These are phyloP conservation scores for Pedicia rivosa DNA, from an alignment of 2,888 invertebrate genomes.

Conservation along the genomic window DNA sequence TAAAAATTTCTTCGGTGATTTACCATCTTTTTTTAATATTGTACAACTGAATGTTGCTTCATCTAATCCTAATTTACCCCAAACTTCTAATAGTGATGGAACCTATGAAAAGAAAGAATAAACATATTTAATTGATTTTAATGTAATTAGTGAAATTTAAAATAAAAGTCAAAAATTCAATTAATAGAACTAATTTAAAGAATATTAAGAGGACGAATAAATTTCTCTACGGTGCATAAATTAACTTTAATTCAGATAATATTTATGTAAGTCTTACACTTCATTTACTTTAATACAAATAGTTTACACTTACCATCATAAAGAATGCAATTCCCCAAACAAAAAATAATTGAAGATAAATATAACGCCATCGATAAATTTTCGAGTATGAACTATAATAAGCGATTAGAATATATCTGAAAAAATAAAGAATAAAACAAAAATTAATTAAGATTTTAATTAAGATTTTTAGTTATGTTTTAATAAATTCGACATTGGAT, in stretches of 20 bases:
- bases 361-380: constrained; percentile 57
- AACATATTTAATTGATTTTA: too few relatives aligned
- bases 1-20: constrained; percentile 68
- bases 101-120: constrained; percentile 33
- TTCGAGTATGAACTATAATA: constrained; percentile 62
- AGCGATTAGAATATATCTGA: constrained; percentile 70
- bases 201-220: too few relatives aligned
- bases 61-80: constrained; percentile 74
- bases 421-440: constrained; percentile 20
- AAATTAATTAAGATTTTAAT: too few relatives aligned
- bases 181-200: background rate
- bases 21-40: constrained; percentile 58
- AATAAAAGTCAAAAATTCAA: background rate
- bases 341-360: constrained; percentile 58
- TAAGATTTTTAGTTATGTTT: too few relatives aligned
- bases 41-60: constrained; percentile 76
- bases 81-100: constrained; percentile 63
- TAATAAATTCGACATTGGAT: too few relatives aligned
- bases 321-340: constrained; percentile 68
- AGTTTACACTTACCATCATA: constrained; percentile 39
- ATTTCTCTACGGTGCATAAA: too few relatives aligned
- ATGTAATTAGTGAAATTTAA: background rate
- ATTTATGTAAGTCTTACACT: too few relatives aligned
- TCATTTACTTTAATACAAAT: too few relatives aligned
- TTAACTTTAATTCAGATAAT: too few relatives aligned